Percentiles rank a stretch among this genome's conserved stretches.
These are phyloP conservation scores for Phragmatobia fuliginosa DNA, from an alignment of 2,888 invertebrate species.

Conservation along the genomic window DNA sequence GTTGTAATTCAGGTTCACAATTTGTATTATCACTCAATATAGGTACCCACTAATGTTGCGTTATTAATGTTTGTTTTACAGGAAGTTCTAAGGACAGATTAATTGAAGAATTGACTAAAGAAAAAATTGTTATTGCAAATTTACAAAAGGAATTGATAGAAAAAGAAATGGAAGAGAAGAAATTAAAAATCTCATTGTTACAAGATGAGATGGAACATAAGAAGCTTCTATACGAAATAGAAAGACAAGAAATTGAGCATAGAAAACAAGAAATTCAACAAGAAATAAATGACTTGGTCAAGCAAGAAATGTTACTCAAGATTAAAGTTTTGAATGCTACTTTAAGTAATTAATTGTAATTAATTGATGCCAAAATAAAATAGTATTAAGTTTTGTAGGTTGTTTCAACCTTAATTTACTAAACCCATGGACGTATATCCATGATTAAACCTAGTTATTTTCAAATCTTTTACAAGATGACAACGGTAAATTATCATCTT, in stretches of 20 bases:
- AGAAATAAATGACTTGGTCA: constrained; percentile 5
- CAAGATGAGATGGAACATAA: constrained; percentile 10
- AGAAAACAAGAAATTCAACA: constrained; percentile 11
- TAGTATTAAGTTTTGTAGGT: not conserved
- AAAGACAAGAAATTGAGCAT: constrained; percentile 9
- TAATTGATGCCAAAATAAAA: not conserved
- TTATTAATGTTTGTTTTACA: constrained; percentile 1
- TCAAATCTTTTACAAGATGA: not conserved
- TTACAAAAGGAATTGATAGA: constrained; percentile 17
- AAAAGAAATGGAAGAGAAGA: constrained; percentile 13
- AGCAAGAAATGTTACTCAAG: constrained; percentile 12
- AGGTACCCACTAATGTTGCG: too few species aligned
- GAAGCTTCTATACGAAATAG: constrained; percentile 1
- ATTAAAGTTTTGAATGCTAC: constrained; percentile 6
- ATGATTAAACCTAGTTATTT: too few species aligned
- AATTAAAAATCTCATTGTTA: constrained; percentile 1
- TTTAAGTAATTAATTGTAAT: not conserved
- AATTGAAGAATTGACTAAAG: constrained; percentile 14
- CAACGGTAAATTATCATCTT: too few species aligned
- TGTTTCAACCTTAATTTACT: too few species aligned
- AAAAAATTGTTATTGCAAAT: constrained; percentile 9
- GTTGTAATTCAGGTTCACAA: too few species aligned
- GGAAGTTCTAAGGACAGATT: constrained; percentile 4
- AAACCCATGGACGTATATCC: too few species aligned
- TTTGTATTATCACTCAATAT: too few species aligned